These are phyloP conservation scores for Phocides pigmalion DNA, from an alignment of 1,140 invertebrate species.

Conservation along the genomic window DNA sequence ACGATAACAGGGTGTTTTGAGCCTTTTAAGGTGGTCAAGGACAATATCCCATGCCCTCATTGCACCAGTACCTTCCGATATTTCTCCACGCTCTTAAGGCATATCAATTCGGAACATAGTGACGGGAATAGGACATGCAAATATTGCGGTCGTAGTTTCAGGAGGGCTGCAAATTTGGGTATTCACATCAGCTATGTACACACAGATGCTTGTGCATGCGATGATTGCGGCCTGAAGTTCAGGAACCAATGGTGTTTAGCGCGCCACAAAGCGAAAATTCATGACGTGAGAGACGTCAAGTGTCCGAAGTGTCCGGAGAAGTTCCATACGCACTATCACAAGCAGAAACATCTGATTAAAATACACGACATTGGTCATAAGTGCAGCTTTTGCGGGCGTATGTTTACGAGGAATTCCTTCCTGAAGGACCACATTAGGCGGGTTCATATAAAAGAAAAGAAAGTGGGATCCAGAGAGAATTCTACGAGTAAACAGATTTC, in stretches of 20 bases:
- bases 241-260: slow-evolving; percentile 66
- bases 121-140: slow-evolving; percentile 69
- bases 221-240: slow-evolving; percentile 60
- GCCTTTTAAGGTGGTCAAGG: slow-evolving; percentile 63
- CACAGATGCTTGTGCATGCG: slow-evolving; percentile 57
- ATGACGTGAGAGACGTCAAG: slow-evolving; percentile 65
- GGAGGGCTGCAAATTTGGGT: slow-evolving; percentile 60
- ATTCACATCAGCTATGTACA: slow-evolving; percentile 64
- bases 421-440: slow-evolving; percentile 70
- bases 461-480: too few relatives aligned
- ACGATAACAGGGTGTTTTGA: slow-evolving; percentile 55
- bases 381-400: slow-evolving; percentile 64
- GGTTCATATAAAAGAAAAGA: slow-evolving; percentile 74
- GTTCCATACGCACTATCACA: slow-evolving; percentile 71
- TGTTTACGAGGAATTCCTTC: slow-evolving; percentile 75
- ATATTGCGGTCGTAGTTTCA: slow-evolving; percentile 67
- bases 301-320: slow-evolving; percentile 67
- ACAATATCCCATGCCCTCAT: slow-evolving; percentile 63
- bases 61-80: slow-evolving; percentile 63
- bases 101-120: slow-evolving; percentile 66
- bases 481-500: too few relatives aligned
- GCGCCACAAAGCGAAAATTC: slow-evolving; percentile 60
- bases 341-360: slow-evolving; percentile 71
- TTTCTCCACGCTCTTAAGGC: slow-evolving; percentile 59
- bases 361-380: slow-evolving; percentile 68